These are phyloP conservation scores for Brotula barbata DNA, from an alignment of 2,797 vertebrate species.

Conservation along the genomic window DNA sequence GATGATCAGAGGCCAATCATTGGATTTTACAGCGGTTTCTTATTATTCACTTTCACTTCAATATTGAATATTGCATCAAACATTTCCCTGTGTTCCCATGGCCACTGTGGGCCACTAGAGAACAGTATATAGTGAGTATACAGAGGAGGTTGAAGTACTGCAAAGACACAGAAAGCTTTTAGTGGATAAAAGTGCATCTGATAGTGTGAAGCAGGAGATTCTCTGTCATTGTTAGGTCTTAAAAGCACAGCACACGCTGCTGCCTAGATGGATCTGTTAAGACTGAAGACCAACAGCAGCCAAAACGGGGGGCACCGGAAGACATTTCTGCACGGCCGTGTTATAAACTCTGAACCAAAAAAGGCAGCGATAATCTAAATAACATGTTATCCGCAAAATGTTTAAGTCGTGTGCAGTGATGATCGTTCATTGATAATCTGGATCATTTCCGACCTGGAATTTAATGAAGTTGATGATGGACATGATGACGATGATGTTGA, in stretches of 20 bases:
- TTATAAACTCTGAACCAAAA: not conserved
- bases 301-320: not conserved
- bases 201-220: constrained; percentile 10
- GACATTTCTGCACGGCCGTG: not conserved
- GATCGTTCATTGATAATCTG: constrained; percentile 16
- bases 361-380: not conserved
- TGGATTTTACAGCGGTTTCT: constrained; percentile 1
- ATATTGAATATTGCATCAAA: constrained; percentile 25
- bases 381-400: not conserved
- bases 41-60: constrained; percentile 2
- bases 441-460: constrained; percentile 22
- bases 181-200: constrained; percentile 32
- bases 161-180: constrained; percentile 42
- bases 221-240: constrained; percentile 10
- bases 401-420: not conserved
- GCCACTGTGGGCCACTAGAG: constrained; percentile 12
- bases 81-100: not conserved
- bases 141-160: constrained; percentile 10
- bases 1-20: constrained; percentile 8
- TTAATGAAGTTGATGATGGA: not conserved
- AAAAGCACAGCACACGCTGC: constrained; percentile 21
- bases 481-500: constrained; percentile 16
- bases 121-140: constrained; percentile 8
- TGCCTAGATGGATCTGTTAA: not conserved
- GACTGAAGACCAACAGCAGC: not conserved